A percentile compares a stretch with the other conserved stretches of the same genome.
Evolutionary conservation across 2,797 vertebrate genomes (phyloP).

Genomic region (Halcyon leucocephala): DNA sequence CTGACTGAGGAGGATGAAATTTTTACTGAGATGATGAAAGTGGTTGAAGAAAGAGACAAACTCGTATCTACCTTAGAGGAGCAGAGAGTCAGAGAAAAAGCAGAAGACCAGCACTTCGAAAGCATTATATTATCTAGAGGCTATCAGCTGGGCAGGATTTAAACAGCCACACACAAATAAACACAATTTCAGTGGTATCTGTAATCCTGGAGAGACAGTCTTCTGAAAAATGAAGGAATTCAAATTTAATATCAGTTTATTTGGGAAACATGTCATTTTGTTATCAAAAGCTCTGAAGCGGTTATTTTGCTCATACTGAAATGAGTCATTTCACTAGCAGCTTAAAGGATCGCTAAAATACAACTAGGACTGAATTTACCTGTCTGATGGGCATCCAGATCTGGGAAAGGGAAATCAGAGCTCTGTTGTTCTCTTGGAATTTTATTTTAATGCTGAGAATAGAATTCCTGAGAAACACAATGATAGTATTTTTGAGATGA

Average conservation of each 20-base stretch:
- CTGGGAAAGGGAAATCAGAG: slow-evolving; percentile 25
- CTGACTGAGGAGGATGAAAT: slow-evolving; percentile 84
- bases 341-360: background rate
- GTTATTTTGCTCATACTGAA: background rate
- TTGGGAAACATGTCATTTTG: background rate
- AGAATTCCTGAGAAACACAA: background rate
- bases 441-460: slow-evolving; percentile 30
- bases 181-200: background rate
- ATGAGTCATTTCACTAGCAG: background rate
- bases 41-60: slow-evolving; percentile 88
- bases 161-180: background rate
- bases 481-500: slow-evolving; percentile 27
- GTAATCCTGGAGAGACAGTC: background rate
- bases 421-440: slow-evolving; percentile 34
- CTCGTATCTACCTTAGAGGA: slow-evolving; percentile 87
- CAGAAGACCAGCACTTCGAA: slow-evolving; percentile 86
- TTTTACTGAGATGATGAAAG: slow-evolving; percentile 88
- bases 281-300: background rate
- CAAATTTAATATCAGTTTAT: background rate
- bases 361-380: background rate
- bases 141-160: slow-evolving; percentile 62
- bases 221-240: slow-evolving; percentile 12
- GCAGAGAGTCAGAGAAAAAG: slow-evolving; percentile 86
- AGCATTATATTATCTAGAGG: slow-evolving; percentile 70
- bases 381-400: background rate